Conservation (phyloP, 2,888 invertebrate species). For the Lasioglossum pauxillum region DNA sequence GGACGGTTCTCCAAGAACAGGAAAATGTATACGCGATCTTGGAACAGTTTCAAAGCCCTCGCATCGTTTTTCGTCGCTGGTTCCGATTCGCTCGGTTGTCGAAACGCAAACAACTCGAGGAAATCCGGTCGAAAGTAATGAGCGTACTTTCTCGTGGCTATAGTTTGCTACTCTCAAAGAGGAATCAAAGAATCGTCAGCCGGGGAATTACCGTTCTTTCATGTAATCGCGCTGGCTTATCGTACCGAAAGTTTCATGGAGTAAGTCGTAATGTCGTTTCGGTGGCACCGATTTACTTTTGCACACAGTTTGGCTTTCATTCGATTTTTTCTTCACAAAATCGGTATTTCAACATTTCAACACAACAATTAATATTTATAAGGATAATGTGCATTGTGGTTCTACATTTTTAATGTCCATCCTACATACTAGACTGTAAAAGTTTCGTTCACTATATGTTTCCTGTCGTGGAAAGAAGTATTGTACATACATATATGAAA, state of each 20-base stretch:
- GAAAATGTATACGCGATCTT: background rate
- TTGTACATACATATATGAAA: background rate
- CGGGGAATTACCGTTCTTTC: background rate
- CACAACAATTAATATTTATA: background rate
- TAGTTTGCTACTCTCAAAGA: background rate
- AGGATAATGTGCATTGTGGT: background rate
- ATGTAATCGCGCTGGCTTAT: background rate
- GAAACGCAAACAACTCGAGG: background rate
- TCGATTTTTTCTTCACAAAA: background rate
- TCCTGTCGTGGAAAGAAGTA: background rate
- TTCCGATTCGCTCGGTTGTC: background rate
- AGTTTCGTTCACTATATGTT: background rate
- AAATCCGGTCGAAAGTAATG: background rate
- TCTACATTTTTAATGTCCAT: background rate
- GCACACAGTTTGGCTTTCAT: background rate
- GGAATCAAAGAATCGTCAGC: background rate
- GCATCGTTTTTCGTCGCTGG: background rate
- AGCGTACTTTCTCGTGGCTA: background rate
- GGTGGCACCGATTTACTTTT: background rate
- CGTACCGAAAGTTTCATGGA: background rate
- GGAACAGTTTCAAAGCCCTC: background rate
- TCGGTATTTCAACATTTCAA: background rate
- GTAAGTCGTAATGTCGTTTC: too few species aligned
- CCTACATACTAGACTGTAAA: background rate
- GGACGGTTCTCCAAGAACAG: background rate